Evolutionary conservation across 2,888 invertebrate genomes (phyloP).

Genomic region (Dicranocentrus wangi): DNA sequence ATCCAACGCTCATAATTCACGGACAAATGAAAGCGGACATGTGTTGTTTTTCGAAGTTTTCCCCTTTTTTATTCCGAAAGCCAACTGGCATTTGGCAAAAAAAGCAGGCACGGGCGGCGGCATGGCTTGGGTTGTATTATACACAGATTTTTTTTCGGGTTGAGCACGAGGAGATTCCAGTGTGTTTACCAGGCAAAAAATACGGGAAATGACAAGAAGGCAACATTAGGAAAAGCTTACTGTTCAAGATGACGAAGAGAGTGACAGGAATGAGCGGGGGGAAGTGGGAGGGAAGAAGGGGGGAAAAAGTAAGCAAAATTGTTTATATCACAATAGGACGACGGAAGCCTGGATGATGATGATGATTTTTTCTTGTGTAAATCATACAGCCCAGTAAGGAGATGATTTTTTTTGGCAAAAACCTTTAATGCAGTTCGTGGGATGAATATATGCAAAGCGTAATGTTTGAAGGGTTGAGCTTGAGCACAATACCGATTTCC

Average conservation of each 20-base stretch:
- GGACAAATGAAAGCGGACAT: conserved; percentile 68
- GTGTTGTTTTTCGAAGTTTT: conserved; percentile 51
- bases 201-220: conserved; percentile 15
- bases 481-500: too few species aligned
- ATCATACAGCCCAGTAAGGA: neutral
- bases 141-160: conserved; percentile 3
- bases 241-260: conserved; percentile 11
- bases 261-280: conserved; percentile 13
- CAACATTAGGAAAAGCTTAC: conserved; percentile 31
- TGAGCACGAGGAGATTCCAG: too few species aligned
- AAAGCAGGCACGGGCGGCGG: neutral
- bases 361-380: neutral
- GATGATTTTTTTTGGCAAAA: too few species aligned
- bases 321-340: neutral
- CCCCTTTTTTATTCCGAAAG: neutral
- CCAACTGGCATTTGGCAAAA: neutral
- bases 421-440: too few species aligned
- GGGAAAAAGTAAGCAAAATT: conserved; percentile 1
- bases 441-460: too few species aligned
- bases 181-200: conserved; percentile 18
- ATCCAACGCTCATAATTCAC: conserved; percentile 67
- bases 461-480: too few species aligned
- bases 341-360: neutral
- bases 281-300: conserved; percentile 3
- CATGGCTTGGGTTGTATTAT: neutral